These are phyloP conservation scores for Crocuta crocuta DNA, from an alignment of 2,113 vertebrate genomes.

Conservation along the genomic window DNA sequence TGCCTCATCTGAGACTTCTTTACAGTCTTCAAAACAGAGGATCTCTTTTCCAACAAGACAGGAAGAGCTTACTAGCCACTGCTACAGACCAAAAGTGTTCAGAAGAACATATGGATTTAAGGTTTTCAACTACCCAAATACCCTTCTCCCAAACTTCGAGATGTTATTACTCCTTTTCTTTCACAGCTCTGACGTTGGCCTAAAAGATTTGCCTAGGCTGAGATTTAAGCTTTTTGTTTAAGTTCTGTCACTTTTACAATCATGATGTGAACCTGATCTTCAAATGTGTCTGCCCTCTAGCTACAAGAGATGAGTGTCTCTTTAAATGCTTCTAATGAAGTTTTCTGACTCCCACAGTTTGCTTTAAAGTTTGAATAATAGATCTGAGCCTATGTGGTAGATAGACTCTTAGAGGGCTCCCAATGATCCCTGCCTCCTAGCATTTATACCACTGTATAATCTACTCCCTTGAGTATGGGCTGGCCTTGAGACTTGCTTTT, in stretches of 20 bases:
- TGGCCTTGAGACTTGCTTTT: not conserved
- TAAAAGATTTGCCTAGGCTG: not conserved
- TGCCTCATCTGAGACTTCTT: not conserved
- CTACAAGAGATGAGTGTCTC: not conserved
- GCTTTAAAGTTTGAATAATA: slow-evolving; percentile 5
- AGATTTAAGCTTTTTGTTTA: slow-evolving; percentile 29
- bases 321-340: not conserved
- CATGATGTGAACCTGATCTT: not conserved
- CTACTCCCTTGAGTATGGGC: not conserved
- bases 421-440: not conserved
- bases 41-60: not conserved
- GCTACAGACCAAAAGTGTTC: not conserved
- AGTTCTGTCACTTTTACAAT: not conserved
- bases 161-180: not conserved
- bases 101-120: not conserved
- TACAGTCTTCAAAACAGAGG: not conserved
- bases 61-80: not conserved
- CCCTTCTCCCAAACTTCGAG: not conserved
- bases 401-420: not conserved
- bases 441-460: not conserved
- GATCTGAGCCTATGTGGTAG: not conserved
- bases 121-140: not conserved
- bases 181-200: not conserved
- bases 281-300: not conserved
- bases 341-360: not conserved